Base-by-base conservation (phyloP, 2,888 invertebrate genomes). In the Fragum whitleyi region DNA sequence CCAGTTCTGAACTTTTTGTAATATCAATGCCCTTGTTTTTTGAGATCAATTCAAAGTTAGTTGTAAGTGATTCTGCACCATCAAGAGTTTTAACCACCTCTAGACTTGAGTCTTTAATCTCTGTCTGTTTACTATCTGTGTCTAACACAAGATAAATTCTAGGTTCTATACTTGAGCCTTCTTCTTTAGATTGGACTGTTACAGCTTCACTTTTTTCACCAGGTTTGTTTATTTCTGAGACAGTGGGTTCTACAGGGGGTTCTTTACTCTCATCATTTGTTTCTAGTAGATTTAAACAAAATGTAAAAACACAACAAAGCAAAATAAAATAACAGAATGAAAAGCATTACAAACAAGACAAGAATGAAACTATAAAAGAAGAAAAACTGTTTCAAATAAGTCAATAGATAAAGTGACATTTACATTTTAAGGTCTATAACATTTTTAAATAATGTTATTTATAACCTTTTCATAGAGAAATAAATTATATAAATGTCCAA, bases 281-380 rank as follows among this genome's bases (percentile, higher is more conserved):
- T 79, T 85, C 85, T 85, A 67, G 69, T 71, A 47, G 77, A 77
- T 62, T 62, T 23, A 61, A 78, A 75, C 55, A 61, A 39, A 81
- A 39, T n/a, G 3, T 47, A n/a, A n/a, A 21, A 83, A 73, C 71
- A 77, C 59, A 77, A 74, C 55, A 68, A 62, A 57, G 47, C 42
- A 74, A 73, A 73, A 73, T 62, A 61, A 74, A 36, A 74, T 42
- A 68, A 67, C 36, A 61, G 6, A 72, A 29, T 61, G 67, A 65
- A 74, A 74, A 47, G 67, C 29, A 74, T 59, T 6, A 51, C 47
- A 28, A n/a, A 42, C 14, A 29, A 55, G 28, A 19, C 11, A 53
- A 28, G 42, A 39, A 42, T 19, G 32, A 36, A 36, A 36, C 9
- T 6, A 36, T n/a, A n/a, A n/a, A n/a, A n/a, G n/a, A n/a, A n/a